A percentile compares a stretch with the other conserved stretches of the same genome.
Conservation (phyloP, 2,113 vertebrate genomes). For the Sula dactylatra region DNA sequence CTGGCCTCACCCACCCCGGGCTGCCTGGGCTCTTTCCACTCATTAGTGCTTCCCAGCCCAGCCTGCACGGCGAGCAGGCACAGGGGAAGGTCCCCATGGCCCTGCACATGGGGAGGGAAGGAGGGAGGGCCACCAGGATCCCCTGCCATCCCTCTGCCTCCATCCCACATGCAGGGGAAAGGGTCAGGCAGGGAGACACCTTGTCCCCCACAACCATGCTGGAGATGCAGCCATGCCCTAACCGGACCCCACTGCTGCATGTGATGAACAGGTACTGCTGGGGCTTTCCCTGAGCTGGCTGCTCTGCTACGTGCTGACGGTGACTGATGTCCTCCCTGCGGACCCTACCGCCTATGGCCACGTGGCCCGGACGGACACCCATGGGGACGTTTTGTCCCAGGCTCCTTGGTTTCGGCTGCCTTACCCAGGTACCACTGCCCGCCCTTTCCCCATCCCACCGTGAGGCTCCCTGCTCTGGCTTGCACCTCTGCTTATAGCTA, state of each 20-base stretch:
- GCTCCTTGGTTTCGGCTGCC: conserved; percentile 92
- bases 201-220: rapidly evolving
- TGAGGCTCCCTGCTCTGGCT: not conserved
- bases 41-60: not conserved
- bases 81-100: not conserved
- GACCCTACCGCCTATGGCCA: conserved; percentile 81
- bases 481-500: not conserved
- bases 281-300: conserved; percentile 90
- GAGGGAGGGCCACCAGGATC: not conserved
- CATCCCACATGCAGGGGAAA: not conserved
- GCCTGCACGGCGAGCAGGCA: rapidly evolving
- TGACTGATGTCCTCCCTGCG: conserved; percentile 77
- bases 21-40: not conserved
- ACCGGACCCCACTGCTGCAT: not conserved
- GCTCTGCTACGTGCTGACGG: conserved; percentile 84
- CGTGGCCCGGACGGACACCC: conserved; percentile 87
- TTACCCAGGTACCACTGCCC: conserved; percentile 84
- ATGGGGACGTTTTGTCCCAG: conserved; percentile 76
- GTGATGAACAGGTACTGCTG: conserved; percentile 83
- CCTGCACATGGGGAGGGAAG: not conserved
- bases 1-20: rapidly evolving
- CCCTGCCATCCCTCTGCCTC: not conserved
- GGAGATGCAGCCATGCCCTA: not conserved
- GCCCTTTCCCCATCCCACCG: not conserved
- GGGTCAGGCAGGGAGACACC: not conserved